Conservation (phyloP, 2,888 invertebrate species). For the Cheilosia impressa region DNA sequence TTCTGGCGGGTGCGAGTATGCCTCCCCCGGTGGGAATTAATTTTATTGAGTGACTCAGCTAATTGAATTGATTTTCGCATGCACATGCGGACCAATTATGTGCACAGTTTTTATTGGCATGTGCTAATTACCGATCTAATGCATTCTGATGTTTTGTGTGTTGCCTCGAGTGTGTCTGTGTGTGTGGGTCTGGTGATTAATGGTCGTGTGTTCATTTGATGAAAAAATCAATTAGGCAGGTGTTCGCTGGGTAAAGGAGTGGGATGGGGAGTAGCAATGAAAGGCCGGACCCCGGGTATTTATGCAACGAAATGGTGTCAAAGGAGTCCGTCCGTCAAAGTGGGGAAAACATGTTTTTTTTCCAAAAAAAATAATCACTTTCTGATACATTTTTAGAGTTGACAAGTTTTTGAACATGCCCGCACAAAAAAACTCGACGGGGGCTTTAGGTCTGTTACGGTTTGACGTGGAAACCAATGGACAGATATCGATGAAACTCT, state of each 20-base stretch:
- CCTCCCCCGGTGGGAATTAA: slow-evolving; percentile 15
- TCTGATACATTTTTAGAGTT: too few species aligned
- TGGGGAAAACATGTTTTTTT: too few species aligned
- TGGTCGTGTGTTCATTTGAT: slow-evolving; percentile 5
- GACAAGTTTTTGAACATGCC: too few species aligned
- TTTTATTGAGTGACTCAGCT: slow-evolving; percentile 57
- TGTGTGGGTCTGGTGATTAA: slow-evolving; percentile 9
- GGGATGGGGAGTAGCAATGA: too few species aligned
- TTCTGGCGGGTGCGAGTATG: neutral
- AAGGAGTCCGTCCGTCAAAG: neutral
- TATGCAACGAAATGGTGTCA: neutral
- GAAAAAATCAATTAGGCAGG: slow-evolving; percentile 15
- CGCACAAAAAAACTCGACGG: too few species aligned
- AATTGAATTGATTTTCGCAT: slow-evolving; percentile 61
- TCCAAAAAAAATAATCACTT: too few species aligned
- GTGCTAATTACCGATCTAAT: slow-evolving; percentile 47
- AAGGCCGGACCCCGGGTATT: too few species aligned
- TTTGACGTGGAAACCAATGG: too few species aligned
- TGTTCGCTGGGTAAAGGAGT: neutral
- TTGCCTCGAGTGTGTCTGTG: neutral
- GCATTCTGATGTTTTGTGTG: slow-evolving; percentile 4
- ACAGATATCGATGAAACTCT: too few species aligned
- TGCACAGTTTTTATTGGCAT: slow-evolving; percentile 39
- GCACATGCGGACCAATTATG: slow-evolving; percentile 24
- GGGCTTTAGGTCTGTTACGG: too few species aligned